These are phyloP conservation scores for Vannuccia rotundouncinata DNA, from an alignment of 2,888 invertebrate species.

Conservation along the genomic window DNA sequence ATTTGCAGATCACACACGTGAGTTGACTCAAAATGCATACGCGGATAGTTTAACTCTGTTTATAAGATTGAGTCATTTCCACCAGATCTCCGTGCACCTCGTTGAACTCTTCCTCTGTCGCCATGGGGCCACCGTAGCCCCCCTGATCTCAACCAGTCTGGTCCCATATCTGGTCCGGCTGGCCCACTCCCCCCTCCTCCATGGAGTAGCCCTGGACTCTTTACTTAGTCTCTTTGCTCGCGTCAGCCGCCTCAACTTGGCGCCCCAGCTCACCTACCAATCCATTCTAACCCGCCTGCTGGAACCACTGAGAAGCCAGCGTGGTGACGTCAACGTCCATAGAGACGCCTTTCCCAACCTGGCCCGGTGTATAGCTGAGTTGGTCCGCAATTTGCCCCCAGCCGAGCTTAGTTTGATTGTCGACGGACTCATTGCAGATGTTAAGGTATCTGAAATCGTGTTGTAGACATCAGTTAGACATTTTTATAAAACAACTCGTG, in stretches of 20 bases:
- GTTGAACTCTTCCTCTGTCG: neutral
- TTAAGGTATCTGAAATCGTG: neutral
- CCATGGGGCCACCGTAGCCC: conserved; percentile 45
- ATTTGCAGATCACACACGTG: conserved; percentile 86
- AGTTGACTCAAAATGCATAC: neutral
- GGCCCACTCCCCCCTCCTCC: conserved; percentile 42
- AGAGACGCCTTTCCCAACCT: conserved; percentile 25
- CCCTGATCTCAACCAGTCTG: conserved; percentile 70
- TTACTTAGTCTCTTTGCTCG: conserved; percentile 75
- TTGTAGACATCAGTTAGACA: neutral
- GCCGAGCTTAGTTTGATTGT: neutral
- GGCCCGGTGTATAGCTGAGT: conserved; percentile 16
- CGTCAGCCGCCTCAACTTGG: neutral
- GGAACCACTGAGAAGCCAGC: neutral
- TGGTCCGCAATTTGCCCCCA: neutral
- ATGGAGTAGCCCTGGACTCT: conserved; percentile 79
- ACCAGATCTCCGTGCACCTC: neutral
- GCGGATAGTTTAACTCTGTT: no score
- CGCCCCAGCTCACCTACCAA: neutral
- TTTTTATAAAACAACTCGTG: no score
- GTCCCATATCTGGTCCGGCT: conserved; percentile 43
- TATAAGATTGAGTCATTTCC: no score
- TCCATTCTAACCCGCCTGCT: neutral
- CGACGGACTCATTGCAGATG: neutral
- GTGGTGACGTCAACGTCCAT: neutral